A percentile compares a stretch with the other conserved stretches of the same genome.
These are phyloP conservation scores for Xiphophorus maculatus DNA, from an alignment of 2,113 vertebrate genomes.

Conservation along the genomic window DNA sequence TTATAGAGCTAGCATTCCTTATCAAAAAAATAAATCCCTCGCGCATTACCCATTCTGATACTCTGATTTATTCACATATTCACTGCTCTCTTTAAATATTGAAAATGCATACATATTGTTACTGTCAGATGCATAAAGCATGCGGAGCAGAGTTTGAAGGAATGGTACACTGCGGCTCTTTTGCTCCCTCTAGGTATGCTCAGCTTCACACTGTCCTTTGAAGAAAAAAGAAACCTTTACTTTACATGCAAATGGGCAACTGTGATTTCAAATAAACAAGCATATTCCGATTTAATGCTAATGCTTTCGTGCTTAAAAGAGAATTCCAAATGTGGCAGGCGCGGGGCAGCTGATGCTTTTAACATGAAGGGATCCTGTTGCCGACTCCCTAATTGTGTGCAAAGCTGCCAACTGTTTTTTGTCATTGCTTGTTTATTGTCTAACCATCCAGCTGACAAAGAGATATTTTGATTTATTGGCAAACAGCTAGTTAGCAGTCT, in stretches of 20 bases:
- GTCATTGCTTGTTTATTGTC: conserved; percentile 82
- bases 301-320: conserved; percentile 80
- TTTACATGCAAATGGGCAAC: conserved; percentile 43
- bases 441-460: conserved; percentile 90
- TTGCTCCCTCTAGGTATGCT: conserved; percentile 44
- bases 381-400: conserved; percentile 82
- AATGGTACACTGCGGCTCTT: conserved; percentile 34
- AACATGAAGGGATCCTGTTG: conserved; percentile 56
- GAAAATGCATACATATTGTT: conserved; percentile 66
- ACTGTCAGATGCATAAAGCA: conserved; percentile 39
- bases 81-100: conserved; percentile 65
- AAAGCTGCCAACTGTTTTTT: conserved; percentile 86
- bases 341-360: conserved; percentile 48
- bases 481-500: conserved; percentile 90
- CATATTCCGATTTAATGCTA: conserved; percentile 45
- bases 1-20: conserved; percentile 26
- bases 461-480: conserved; percentile 92
- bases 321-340: conserved; percentile 74
- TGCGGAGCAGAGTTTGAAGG: conserved; percentile 50
- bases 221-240: conserved; percentile 44
- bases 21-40: conserved; percentile 48
- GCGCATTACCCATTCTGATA: conserved; percentile 65
- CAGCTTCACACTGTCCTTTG: conserved; percentile 36
- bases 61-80: conserved; percentile 71
- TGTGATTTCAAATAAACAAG: conserved; percentile 6